Base-by-base conservation (phyloP, 1,140 invertebrate species). In the Fopius arisanus region DNA sequence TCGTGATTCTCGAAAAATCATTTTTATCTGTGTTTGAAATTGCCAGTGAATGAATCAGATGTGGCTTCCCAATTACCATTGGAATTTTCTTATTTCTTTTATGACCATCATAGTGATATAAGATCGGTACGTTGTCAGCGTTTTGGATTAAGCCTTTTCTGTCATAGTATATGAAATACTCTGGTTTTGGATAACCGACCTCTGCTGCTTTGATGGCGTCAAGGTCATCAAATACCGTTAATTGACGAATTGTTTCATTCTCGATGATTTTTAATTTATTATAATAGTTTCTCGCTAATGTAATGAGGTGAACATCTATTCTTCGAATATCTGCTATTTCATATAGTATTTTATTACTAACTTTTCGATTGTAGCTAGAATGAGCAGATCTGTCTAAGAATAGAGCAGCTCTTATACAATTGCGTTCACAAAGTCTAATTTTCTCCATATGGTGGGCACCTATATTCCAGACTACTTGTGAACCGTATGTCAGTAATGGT, bases 221-320 rank as follows among this genome's bases (percentile, higher is more conserved):
- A 3, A 0, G 19, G 4, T 16, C n/a, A 21, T 19, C 21, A 21
- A 23, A 9, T 54, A 23, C 21, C 4, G n/a, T 1, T 19, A 68
- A 7, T 0, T 43, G 5, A 19, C 40, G 0, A 10, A 67, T 40
- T n/a, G 31, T 9, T 2, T 43, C 21, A 23, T 68, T 68, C 0
- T 1, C 7, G 1, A 43, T 26, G 0, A 14, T 21, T 10, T 1
- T 37, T 1, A 68, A 1, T 26, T 68, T 28, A 0, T 14, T 51
- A 26, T 19, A 51, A 51, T 73, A 73, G 10, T 73, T 59, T 51
- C 71, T 23, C 0, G 63, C 31, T 12, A 73, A 21, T 37, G n/a
- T 26, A 0, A 73, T 3, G 2, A 73, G 66, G 63, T 66, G 65
- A 14, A 16, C 19, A 41, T 73, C 41, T 4, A 73, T 73, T 67